These are phyloP conservation scores for Zootoca vivipara DNA, from an alignment of 2,113 vertebrate genomes.

Conservation along the genomic window DNA sequence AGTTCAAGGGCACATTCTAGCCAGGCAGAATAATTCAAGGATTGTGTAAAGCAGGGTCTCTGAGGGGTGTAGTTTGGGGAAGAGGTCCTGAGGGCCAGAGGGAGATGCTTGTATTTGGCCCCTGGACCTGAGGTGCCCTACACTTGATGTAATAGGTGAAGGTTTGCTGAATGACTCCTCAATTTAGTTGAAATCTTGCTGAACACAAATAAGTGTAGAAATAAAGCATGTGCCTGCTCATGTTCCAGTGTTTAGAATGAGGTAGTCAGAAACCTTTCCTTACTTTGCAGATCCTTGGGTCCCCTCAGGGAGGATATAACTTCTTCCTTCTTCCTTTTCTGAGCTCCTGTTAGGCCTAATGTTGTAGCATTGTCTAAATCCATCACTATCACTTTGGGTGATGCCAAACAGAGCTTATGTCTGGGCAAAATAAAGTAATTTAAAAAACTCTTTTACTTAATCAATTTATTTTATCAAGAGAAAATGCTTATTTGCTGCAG, in stretches of 20 bases:
- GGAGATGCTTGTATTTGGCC: too few relatives aligned
- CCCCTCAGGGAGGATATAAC: background rate
- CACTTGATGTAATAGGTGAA: too few relatives aligned
- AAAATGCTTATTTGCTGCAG: background rate
- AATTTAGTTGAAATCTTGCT: background rate
- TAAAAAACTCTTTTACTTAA: background rate
- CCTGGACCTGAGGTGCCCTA: too few relatives aligned
- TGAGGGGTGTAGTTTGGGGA: too few relatives aligned
- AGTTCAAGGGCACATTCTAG: too few relatives aligned
- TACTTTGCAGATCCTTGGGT: too few relatives aligned
- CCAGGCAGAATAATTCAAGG: too few relatives aligned
- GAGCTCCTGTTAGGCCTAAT: background rate
- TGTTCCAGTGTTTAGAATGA: background rate
- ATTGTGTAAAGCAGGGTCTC: too few relatives aligned
- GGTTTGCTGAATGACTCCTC: too few relatives aligned
- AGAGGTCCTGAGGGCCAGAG: too few relatives aligned
- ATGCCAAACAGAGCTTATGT: background rate
- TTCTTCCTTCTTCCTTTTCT: background rate
- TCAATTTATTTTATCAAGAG: background rate
- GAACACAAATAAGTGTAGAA: background rate
- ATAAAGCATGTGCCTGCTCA: background rate
- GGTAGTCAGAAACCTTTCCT: background rate
- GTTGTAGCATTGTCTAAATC: background rate
- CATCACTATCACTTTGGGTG: background rate
- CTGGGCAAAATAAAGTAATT: background rate